A percentile compares a stretch with the other conserved stretches of the same genome.
phyloP scores from a whole-genome alignment of 35 echinoderm and acorn worm species.

The Lytechinus pictus region DNA sequence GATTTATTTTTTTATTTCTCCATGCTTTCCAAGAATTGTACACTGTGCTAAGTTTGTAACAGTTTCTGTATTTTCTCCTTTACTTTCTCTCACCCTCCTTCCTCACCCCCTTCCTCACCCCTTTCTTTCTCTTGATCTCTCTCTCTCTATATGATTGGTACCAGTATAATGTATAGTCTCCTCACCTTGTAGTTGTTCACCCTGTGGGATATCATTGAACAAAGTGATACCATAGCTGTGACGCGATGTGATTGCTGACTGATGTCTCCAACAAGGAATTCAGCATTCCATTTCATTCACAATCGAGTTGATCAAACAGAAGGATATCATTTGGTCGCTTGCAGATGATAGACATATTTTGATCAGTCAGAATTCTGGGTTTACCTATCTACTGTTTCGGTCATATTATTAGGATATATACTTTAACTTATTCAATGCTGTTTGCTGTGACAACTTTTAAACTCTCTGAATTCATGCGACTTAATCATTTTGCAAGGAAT shows the following conservation, averaged over 20 bases:
- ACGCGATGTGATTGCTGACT: neutral
- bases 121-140: neutral
- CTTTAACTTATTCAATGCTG: neutral
- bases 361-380: neutral
- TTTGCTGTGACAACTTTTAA: neutral
- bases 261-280: neutral
- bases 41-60: too few relatives aligned
- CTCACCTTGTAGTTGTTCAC: neutral
- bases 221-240: slow-evolving; percentile 10
- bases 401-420: neutral
- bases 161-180: neutral
- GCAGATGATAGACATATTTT: neutral
- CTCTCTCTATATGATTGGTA: neutral
- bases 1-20: neutral
- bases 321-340: neutral
- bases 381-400: neutral
- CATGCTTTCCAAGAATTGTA: neutral
- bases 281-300: neutral
- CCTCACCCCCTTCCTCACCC: neutral
- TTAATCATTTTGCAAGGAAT: neutral
- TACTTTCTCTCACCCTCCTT: neutral
- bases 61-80: neutral
- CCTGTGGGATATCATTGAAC: neutral
- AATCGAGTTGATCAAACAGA: neutral
- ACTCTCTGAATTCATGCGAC: neutral